These are phyloP conservation scores for Tipula confusa DNA, from an alignment of 2,888 invertebrate species.

Conservation along the genomic window DNA sequence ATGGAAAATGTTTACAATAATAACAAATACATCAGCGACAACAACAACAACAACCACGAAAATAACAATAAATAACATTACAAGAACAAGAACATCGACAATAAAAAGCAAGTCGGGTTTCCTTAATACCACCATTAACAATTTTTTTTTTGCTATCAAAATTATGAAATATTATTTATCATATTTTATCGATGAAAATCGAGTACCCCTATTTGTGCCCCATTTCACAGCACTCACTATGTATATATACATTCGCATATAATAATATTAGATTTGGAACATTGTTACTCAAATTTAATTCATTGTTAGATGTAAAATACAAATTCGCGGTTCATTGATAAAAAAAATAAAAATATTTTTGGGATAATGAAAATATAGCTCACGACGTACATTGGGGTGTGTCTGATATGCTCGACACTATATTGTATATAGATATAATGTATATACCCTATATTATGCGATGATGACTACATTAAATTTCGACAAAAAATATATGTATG, in stretches of 20 bases:
- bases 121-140: neutral
- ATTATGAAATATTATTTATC: neutral
- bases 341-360: neutral
- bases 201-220: neutral
- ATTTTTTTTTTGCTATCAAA: neutral
- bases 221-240: neutral
- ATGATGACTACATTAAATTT: neutral
- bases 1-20: neutral
- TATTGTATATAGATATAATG: neutral
- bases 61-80: neutral
- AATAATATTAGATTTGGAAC: neutral
- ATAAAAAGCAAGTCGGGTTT: neutral
- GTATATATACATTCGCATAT: neutral
- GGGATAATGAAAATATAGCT: neutral
- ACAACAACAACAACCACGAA: neutral
- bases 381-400: neutral
- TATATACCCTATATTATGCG: neutral
- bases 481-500: neutral
- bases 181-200: slow-evolving; percentile 20
- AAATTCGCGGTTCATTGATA: slow-evolving; percentile 1
- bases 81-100: neutral
- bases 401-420: neutral
- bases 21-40: neutral
- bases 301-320: neutral
- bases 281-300: slow-evolving; percentile 14